Evolutionary conservation across 2,888 invertebrate species (phyloP), one percentile per base, ranked within the genome.

Genomic region (Podabrus alpinus): DNA sequence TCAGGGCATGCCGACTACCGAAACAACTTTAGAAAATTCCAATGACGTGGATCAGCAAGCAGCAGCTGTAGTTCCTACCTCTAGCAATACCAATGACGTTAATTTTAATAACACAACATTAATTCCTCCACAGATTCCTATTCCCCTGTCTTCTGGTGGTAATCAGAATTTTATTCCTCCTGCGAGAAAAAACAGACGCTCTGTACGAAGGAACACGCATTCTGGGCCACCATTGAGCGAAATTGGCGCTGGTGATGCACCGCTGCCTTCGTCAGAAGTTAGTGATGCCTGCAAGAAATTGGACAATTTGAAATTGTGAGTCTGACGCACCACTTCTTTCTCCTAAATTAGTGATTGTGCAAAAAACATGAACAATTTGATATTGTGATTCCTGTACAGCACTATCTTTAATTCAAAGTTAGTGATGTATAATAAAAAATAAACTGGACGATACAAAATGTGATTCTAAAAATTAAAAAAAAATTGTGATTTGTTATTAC

Each of bases 191-290:
- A 77, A 72, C 64, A 77, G 78, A 45, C 73, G 80, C 11, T 77
- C 76, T 61, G 78, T 73, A 71, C 80, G 76, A 67, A 78, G 74
- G 19, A 60, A 4, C 21, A 66, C 69, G 1, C 62, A 69, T 15
- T 60, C 64, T n/a, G 67, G 67, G 45, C 15, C 69, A 76, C 75
- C 74, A 29, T 72, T 82, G 68, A 83, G 80, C 79, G 87, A 87
- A 77, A 86, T 87, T 62, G 87, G 87, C 11, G 87, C 87, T 11
- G 87, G 87, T 10, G 87, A 87, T 72, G 87, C 86, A 13, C 87
- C 87, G 13, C 79, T 86, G 59, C 84, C 85, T 10, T 68, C 72
- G 10, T 16, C 75, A 21, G 81, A 82, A 66, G 83, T 82, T 70
- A 77, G 78, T 69, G 85, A 84, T 66, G 82, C 83, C 60, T 84